Percentiles rank a stretch among this genome's conserved stretches.
Conservation (phyloP, 2,113 vertebrate species). For the Thalassoma bifasciatum region DNA sequence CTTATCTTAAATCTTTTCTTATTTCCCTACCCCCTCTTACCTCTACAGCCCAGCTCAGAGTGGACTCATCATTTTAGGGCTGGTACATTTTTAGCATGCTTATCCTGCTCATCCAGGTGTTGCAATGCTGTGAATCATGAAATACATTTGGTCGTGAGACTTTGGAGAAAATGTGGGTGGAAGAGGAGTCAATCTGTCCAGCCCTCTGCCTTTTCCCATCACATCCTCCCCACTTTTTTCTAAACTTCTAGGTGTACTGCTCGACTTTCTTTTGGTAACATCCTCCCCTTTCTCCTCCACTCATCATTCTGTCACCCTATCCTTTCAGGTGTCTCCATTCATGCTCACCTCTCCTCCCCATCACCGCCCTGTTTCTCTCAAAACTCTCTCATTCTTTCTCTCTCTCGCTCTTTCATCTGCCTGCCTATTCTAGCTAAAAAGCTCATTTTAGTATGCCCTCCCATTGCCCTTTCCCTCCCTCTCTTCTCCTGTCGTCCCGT, state of each 20-base stretch:
- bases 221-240: slow-evolving; percentile 33
- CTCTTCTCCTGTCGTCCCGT: slow-evolving; percentile 60
- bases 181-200: slow-evolving; percentile 26
- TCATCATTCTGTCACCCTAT: not conserved
- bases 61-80: slow-evolving; percentile 28
- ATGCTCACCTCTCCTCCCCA: slow-evolving; percentile 42
- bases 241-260: slow-evolving; percentile 15
- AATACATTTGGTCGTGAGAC: slow-evolving; percentile 44
- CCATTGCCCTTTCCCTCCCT: slow-evolving; percentile 44
- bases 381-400: slow-evolving; percentile 38
- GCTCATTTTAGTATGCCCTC: slow-evolving; percentile 53
- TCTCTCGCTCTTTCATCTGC: slow-evolving; percentile 5
- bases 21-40: not conserved
- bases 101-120: slow-evolving; percentile 49
- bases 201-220: slow-evolving; percentile 5
- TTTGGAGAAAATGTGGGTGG: not conserved
- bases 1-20: not conserved
- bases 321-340: slow-evolving; percentile 22
- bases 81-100: slow-evolving; percentile 23
- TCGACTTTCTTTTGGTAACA: not conserved
- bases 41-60: not conserved
- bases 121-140: slow-evolving; percentile 38
- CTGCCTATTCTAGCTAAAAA: slow-evolving; percentile 39
- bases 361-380: slow-evolving; percentile 30
- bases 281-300: slow-evolving; percentile 5